Conservation (phyloP, 1,140 invertebrate genomes). For the Microplitis demolitor region DNA sequence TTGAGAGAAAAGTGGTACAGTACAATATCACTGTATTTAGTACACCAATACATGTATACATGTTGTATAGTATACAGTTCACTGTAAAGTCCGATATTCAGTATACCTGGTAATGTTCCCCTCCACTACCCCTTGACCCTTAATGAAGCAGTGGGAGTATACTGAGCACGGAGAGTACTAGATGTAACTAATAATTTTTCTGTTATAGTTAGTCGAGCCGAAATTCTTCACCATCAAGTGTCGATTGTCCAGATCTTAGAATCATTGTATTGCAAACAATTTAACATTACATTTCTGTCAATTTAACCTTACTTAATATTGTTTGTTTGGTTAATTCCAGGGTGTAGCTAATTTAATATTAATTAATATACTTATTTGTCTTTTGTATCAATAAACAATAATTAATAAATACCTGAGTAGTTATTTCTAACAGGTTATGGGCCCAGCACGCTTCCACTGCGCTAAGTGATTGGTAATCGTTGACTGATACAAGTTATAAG, state of each 20-base stretch:
- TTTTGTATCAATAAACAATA: not conserved
- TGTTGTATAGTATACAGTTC: not conserved
- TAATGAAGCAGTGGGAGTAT: not conserved
- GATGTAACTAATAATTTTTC: conserved; percentile 3
- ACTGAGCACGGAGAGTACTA: not conserved
- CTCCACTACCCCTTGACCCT: not conserved
- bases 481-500: no score
- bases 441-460: conserved; percentile 98
- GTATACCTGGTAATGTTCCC: not conserved
- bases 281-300: not conserved
- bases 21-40: no score
- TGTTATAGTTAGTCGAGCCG: not conserved
- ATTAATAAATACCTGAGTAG: not conserved
- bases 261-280: not conserved
- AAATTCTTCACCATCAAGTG: not conserved
- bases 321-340: not conserved
- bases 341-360: not conserved
- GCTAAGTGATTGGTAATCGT: conserved; percentile 51
- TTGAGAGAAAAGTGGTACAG: no score
- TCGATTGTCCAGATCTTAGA: not conserved
- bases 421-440: conserved; percentile 75
- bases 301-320: not conserved
- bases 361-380: not conserved
- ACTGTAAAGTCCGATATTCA: not conserved
- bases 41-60: no score